phyloP scores from a whole-genome alignment of 2,113 vertebrate genomes.

The Ictalurus punctatus region DNA sequence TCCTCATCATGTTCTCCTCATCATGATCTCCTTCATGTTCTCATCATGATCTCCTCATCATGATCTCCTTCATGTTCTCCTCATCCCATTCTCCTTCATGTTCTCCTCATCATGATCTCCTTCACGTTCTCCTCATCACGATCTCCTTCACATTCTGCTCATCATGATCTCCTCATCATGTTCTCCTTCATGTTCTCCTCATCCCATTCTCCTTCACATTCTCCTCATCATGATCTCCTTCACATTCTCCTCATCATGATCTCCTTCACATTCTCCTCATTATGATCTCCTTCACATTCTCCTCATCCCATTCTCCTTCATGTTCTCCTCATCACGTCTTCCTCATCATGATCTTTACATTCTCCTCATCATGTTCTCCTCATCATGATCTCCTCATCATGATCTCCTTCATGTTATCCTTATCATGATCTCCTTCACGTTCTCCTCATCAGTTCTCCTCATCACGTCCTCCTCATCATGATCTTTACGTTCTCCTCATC shows the following conservation, averaged over 20 bases:
- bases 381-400: background rate
- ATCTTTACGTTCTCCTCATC: background rate
- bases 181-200: background rate
- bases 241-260: background rate
- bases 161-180: background rate
- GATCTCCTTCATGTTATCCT: background rate
- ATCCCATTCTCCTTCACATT: background rate
- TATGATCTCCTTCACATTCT: background rate
- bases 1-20: background rate
- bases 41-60: background rate
- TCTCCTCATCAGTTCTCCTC: background rate
- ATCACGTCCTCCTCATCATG: background rate
- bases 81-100: too few species aligned
- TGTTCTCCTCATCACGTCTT: too few species aligned
- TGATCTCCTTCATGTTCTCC: background rate
- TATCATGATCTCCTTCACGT: background rate
- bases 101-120: background rate
- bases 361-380: too few species aligned
- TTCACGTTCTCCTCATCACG: background rate
- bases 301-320: background rate
- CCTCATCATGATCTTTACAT: too few species aligned
- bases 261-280: constrained; percentile 8
- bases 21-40: background rate
- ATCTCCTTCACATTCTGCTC: background rate
- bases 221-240: background rate